A percentile compares a stretch with the other conserved stretches of the same genome.
Conservation (phyloP, 2,888 invertebrate species). For the Tetragonisca angustula region DNA sequence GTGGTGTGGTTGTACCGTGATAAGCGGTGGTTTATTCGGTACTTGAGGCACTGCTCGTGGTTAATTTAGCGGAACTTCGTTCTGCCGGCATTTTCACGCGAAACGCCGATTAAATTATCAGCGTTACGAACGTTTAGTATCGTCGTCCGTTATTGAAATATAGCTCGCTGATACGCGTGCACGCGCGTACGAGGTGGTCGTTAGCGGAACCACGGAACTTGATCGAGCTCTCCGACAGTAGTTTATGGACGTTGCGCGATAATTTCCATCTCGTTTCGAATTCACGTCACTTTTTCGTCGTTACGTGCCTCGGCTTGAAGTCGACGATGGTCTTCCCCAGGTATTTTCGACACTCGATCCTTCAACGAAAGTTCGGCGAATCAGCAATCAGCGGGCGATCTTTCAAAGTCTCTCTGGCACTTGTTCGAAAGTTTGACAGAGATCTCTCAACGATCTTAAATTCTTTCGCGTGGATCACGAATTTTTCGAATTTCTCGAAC, state of each 20-base stretch:
- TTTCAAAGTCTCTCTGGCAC: neutral
- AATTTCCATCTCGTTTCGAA: neutral
- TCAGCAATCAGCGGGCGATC: neutral
- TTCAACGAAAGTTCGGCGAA: too few relatives aligned
- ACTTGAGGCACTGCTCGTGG: neutral
- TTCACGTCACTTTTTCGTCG: too few relatives aligned
- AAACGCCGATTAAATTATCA: neutral
- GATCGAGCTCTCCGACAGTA: neutral
- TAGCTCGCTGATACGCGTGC: neutral
- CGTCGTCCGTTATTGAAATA: neutral
- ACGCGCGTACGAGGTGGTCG: neutral
- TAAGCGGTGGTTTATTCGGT: neutral
- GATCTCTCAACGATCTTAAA: too few relatives aligned
- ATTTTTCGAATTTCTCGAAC: too few relatives aligned
- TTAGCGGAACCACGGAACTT: neutral
- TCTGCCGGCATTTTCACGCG: neutral
- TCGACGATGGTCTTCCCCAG: too few relatives aligned
- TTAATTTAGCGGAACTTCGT: slow-evolving; percentile 5
- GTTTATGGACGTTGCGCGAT: neutral
- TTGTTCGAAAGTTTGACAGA: neutral
- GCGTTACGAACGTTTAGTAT: neutral
- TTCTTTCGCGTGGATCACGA: too few relatives aligned
- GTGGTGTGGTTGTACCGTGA: neutral
- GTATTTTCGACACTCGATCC: too few relatives aligned
- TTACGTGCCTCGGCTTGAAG: too few relatives aligned